Conservation (phyloP, 2,797 vertebrate species). For the Falco peregrinus region DNA sequence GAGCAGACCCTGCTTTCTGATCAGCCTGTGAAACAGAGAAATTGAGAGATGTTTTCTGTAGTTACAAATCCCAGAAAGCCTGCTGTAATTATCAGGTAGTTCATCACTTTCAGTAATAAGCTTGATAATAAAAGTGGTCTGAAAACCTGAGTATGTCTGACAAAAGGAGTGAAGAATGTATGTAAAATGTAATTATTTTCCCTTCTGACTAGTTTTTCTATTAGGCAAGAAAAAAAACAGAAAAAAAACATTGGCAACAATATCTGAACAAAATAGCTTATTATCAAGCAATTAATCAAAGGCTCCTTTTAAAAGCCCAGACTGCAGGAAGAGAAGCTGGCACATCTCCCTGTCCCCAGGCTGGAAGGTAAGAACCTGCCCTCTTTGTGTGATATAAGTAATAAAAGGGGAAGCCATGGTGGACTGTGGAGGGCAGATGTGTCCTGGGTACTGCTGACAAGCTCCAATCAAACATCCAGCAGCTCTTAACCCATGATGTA, state of each 20-base stretch:
- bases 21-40: not conserved
- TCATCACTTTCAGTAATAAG: not conserved
- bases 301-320: not conserved
- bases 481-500: not conserved
- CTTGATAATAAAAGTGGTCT: not conserved
- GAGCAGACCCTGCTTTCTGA: not conserved
- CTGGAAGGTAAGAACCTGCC: not conserved
- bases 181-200: not conserved
- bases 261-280: not conserved
- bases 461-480: not conserved
- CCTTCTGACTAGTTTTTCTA: not conserved
- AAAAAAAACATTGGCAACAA: not conserved
- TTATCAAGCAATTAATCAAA: not conserved
- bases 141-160: not conserved
- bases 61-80: conserved; percentile 9
- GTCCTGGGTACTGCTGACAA: not conserved
- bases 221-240: not conserved
- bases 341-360: not conserved
- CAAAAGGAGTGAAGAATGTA: not conserved
- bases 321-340: not conserved
- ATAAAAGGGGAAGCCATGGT: not conserved
- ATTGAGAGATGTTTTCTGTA: not conserved
- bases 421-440: not conserved
- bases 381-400: not conserved
- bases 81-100: not conserved